A percentile compares a stretch with the other conserved stretches of the same genome.
These are phyloP conservation scores for Coregonus clupeaformis DNA, from an alignment of 2,113 vertebrate species.

Conservation along the genomic window DNA sequence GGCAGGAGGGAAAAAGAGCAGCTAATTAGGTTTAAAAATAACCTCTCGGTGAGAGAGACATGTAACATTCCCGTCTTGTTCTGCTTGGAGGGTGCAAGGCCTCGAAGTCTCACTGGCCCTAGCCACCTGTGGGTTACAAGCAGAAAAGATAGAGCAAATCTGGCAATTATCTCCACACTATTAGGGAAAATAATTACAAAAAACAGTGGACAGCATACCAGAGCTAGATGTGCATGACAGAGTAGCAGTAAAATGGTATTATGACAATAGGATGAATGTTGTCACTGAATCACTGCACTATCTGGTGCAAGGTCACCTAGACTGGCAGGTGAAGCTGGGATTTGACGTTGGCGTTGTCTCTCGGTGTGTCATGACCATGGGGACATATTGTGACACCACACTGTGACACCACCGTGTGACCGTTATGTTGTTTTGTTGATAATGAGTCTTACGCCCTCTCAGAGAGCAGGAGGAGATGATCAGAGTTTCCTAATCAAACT, in stretches of 20 bases:
- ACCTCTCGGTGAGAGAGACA: neutral
- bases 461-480: neutral
- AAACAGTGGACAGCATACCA: neutral
- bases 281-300: no score
- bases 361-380: neutral
- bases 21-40: constrained; percentile 2
- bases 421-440: neutral
- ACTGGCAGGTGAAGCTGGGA: neutral
- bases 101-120: neutral
- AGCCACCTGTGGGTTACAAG: neutral
- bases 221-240: neutral
- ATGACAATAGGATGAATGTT: no score
- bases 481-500: neutral
- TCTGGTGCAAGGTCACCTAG: no score
- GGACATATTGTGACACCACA: neutral
- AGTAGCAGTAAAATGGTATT: no score
- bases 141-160: neutral
- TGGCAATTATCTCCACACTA: neutral
- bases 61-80: neutral
- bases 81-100: neutral
- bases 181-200: neutral
- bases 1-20: neutral
- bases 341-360: neutral
- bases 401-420: neutral
- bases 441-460: neutral